Conservation (phyloP, 2,888 invertebrate genomes). For the Athrips mouffetella region DNA sequence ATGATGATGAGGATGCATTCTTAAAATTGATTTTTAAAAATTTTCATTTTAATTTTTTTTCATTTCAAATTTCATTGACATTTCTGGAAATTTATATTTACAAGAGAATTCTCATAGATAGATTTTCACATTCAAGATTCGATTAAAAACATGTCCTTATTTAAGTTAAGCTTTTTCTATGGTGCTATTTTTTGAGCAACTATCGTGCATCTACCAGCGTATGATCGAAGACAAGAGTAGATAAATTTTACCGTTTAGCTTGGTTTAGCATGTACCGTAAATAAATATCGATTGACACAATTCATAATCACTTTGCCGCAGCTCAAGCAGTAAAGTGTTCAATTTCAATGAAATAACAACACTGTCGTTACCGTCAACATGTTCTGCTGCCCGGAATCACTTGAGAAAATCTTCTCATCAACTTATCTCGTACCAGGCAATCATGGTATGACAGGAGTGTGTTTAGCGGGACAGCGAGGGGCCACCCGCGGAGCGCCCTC, state of each 20-base stretch:
- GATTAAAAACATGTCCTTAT: too few relatives aligned
- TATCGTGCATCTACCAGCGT: too few relatives aligned
- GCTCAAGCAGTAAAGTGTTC: constrained; percentile 8
- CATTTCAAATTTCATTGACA: too few relatives aligned
- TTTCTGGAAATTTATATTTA: too few relatives aligned
- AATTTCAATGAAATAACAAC: constrained; percentile 15
- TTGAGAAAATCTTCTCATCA: constrained; percentile 22
- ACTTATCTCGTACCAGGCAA: constrained; percentile 36
- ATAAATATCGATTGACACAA: constrained; percentile 2
- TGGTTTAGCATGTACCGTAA: not conserved
- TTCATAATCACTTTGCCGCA: not conserved
- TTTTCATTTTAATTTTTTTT: too few relatives aligned
- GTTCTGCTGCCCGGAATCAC: constrained; percentile 17
- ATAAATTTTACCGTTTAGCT: not conserved
- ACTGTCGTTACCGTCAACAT: constrained; percentile 14
- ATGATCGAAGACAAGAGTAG: too few relatives aligned
- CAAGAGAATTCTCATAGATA: too few relatives aligned
- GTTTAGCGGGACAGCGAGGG: constrained; percentile 47
- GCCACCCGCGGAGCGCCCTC: constrained; percentile 62
- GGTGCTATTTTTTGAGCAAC: too few relatives aligned
- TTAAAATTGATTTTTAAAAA: too few relatives aligned
- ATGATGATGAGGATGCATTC: too few relatives aligned
- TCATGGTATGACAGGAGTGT: constrained; percentile 50
- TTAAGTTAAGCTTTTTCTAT: too few relatives aligned
- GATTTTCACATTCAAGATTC: too few relatives aligned